Percentiles rank a stretch among this genome's conserved stretches.
phyloP scores from a whole-genome alignment of 2,888 invertebrate species.

The Rhagonycha lutea region DNA sequence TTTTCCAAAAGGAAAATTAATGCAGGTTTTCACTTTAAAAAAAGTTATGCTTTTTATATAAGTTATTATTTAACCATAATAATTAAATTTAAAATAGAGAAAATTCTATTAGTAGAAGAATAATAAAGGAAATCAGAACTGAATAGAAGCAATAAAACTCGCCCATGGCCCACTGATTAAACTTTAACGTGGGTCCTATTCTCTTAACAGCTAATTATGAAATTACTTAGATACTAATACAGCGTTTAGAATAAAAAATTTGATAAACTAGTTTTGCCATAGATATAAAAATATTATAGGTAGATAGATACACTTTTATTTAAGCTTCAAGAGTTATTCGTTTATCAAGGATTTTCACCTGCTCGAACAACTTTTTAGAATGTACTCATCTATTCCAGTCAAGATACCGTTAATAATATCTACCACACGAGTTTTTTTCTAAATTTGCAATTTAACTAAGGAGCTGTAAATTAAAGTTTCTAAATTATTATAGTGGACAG shows the following conservation, averaged over 20 bases:
- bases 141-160: not conserved
- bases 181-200: not conserved
- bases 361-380: not conserved
- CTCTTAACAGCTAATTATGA: not conserved
- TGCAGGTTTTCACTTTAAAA: no score
- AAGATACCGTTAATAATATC: not conserved
- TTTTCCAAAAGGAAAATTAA: no score
- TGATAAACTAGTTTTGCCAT: not conserved
- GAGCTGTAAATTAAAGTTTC: not conserved
- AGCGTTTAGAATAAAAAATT: not conserved
- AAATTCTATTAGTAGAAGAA: no score
- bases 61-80: no score
- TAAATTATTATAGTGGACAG: not conserved
- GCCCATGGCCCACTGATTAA: not conserved
- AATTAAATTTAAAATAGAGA: no score
- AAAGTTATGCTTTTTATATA: no score
- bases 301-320: not conserved
- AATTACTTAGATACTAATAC: not conserved
- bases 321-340: not conserved
- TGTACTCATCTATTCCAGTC: not conserved
- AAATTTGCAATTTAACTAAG: not conserved
- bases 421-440: not conserved
- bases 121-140: no score
- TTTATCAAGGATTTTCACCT: not conserved
- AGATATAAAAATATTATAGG: not conserved